Conservation (phyloP, 2,113 vertebrate genomes). For the Herpetotheres cachinnans region DNA sequence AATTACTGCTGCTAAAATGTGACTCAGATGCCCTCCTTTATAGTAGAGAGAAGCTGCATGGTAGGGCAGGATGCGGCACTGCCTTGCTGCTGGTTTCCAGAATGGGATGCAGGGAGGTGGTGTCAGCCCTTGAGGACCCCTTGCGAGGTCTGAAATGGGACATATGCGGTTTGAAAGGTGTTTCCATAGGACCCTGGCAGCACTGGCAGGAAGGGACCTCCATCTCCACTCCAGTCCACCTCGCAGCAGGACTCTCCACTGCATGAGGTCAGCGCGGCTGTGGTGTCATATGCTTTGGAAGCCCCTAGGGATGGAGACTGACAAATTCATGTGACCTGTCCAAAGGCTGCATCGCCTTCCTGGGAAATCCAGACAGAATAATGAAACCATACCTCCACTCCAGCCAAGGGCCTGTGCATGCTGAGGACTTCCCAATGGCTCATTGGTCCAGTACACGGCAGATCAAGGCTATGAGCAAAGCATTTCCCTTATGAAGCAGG, state of each 20-base stretch:
- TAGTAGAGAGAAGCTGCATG: neutral
- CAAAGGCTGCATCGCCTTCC: neutral
- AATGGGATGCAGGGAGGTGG: neutral
- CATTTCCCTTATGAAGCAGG: neutral
- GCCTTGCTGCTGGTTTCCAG: neutral
- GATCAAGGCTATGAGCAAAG: neutral
- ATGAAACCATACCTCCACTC: neutral
- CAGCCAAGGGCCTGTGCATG: neutral
- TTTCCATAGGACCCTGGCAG: neutral
- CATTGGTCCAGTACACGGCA: neutral
- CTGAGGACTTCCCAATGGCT: neutral
- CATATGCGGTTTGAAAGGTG: neutral
- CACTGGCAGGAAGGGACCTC: neutral
- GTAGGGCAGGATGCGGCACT: neutral
- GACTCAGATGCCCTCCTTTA: neutral
- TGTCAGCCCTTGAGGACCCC: neutral
- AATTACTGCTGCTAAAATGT: neutral
- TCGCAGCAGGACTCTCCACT: neutral
- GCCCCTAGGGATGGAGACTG: neutral
- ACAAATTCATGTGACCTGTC: neutral
- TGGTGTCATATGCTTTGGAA: neutral
- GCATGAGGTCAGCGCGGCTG: rapidly evolving
- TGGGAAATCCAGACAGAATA: neutral
- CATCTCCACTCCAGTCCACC: neutral
- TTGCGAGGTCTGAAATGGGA: neutral